Conservation (phyloP, 2,797 vertebrate species). For the Oreortyx pictus region DNA sequence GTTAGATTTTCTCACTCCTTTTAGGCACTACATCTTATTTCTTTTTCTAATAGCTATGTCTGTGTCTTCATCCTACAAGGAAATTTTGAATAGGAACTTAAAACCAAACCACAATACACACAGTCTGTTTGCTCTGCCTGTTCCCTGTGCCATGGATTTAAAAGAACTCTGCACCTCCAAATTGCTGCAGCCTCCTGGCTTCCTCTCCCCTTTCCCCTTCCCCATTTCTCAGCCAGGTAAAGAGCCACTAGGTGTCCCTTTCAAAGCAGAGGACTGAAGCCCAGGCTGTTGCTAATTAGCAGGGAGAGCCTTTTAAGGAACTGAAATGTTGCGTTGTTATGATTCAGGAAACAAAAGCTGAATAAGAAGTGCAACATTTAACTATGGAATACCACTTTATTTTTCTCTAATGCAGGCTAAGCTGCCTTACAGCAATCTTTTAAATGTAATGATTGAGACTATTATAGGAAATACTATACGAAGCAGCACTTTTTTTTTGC, state of each 20-base stretch:
- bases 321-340: not conserved
- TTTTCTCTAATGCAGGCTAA: slow-evolving; percentile 60
- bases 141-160: slow-evolving; percentile 28
- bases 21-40: fast-evolving
- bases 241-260: not conserved
- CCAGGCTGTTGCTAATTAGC: slow-evolving; percentile 9
- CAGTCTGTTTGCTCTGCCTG: slow-evolving; percentile 21
- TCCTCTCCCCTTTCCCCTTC: not conserved
- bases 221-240: not conserved
- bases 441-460: slow-evolving; percentile 70
- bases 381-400: slow-evolving; percentile 44
- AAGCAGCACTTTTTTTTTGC: slow-evolving; percentile 19
- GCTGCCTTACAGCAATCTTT: slow-evolving; percentile 71
- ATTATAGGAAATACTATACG: slow-evolving; percentile 68
- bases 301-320: not conserved
- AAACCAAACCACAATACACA: not conserved
- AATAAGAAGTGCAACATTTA: slow-evolving; percentile 38
- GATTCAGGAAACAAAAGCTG: slow-evolving; percentile 57
- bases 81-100: not conserved
- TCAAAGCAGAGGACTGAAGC: not conserved
- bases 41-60: not conserved
- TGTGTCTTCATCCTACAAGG: not conserved
- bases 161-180: not conserved
- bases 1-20: not conserved
- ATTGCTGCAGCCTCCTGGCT: slow-evolving; percentile 3